Evolutionary conservation across 2,797 vertebrate species (phyloP).

Genomic region (Bovichtus variegatus): DNA sequence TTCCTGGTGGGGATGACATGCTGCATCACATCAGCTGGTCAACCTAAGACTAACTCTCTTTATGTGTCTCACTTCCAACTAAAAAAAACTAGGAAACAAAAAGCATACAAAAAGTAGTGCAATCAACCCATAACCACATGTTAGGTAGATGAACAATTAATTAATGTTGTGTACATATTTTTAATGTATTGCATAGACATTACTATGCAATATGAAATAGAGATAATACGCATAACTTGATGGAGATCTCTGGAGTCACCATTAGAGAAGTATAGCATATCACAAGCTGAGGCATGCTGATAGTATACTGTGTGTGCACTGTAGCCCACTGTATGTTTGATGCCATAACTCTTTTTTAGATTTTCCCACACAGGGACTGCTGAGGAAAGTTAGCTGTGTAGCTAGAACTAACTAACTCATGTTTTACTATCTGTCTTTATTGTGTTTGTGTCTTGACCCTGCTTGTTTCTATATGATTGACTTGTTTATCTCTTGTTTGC

Average conservation of each 20-base stretch:
- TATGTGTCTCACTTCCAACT: not conserved
- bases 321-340: no score
- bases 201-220: not conserved
- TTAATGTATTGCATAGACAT: not conserved
- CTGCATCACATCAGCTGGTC: conserved; percentile 1
- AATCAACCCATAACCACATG: not conserved
- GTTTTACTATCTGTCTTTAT: no score
- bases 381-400: no score
- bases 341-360: no score
- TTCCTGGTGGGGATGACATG: not conserved
- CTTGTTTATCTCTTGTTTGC: no score
- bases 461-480: no score
- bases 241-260: not conserved
- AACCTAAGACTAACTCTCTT: not conserved
- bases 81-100: not conserved
- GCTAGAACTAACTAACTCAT: no score
- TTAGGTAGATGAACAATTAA: not conserved
- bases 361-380: no score
- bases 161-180: not conserved
- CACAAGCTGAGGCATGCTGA: not conserved
- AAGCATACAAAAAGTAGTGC: not conserved
- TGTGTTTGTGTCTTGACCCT: no score
- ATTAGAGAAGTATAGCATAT: not conserved
- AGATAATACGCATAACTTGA: not conserved
- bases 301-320: not conserved